These are phyloP conservation scores for Coregonus clupeaformis DNA, from an alignment of 2,113 vertebrate genomes.

Conservation along the genomic window DNA sequence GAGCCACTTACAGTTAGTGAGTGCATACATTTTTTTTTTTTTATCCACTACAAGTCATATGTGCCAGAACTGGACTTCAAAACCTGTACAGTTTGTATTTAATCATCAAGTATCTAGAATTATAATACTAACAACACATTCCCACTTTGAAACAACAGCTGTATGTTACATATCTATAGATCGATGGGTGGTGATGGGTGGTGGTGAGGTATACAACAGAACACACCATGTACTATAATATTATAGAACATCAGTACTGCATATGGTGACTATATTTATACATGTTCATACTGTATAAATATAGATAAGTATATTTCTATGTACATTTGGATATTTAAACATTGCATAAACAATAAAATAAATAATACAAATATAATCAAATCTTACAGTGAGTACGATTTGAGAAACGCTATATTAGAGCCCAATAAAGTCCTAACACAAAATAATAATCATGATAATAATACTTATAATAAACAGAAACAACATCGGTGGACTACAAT, in stretches of 20 bases:
- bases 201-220: conserved; percentile 62
- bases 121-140: conserved; percentile 70
- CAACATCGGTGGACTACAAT: conserved; percentile 55
- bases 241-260: conserved; percentile 70
- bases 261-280: conserved; percentile 79
- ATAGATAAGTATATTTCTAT: conserved; percentile 77
- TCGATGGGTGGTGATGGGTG: conserved; percentile 65
- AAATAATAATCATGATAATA: conserved; percentile 60
- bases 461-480: conserved; percentile 46
- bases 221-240: conserved; percentile 67
- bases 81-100: conserved; percentile 76
- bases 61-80: conserved; percentile 77
- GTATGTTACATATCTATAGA: conserved; percentile 83
- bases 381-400: conserved; percentile 71
- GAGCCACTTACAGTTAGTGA: no score
- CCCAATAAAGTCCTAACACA: conserved; percentile 66
- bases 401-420: conserved; percentile 76
- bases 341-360: conserved; percentile 80
- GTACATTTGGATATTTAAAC: conserved; percentile 79
- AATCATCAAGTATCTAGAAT: conserved; percentile 78
- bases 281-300: conserved; percentile 74
- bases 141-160: conserved; percentile 63
- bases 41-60: conserved; percentile 69
- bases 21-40: no score
- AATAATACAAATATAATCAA: conserved; percentile 78